Conservation (phyloP, 2,888 invertebrate species). For the Eupithecia exiguata region DNA sequence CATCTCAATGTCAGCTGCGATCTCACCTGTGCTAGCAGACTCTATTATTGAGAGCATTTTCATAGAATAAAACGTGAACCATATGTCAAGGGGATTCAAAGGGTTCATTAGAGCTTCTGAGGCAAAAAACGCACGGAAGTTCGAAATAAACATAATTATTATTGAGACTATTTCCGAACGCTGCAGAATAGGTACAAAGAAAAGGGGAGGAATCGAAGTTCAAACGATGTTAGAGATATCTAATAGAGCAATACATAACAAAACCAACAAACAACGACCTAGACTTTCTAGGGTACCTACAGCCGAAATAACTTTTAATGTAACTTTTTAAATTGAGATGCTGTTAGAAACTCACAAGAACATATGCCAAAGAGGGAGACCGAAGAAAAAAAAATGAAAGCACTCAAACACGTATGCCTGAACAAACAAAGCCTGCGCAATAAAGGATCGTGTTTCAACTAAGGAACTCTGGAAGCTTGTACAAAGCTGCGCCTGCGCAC, state of each 20-base stretch:
- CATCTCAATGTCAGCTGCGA: slow-evolving; percentile 45
- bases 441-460: slow-evolving; percentile 41
- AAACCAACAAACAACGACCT: not conserved
- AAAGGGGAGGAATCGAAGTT: not conserved
- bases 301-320: not conserved
- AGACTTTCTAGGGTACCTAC: not conserved
- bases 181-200: not conserved
- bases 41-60: slow-evolving; percentile 29
- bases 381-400: slow-evolving; percentile 7
- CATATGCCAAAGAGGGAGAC: not conserved
- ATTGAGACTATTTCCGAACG: not conserved
- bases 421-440: slow-evolving; percentile 40
- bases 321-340: not conserved
- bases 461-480: slow-evolving; percentile 42
- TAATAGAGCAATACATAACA: not conserved
- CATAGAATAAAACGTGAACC: slow-evolving; percentile 19
- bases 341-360: not conserved
- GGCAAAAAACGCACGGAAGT: slow-evolving; percentile 21
- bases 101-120: slow-evolving; percentile 15
- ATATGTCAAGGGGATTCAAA: slow-evolving; percentile 21
- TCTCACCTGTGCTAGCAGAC: slow-evolving; percentile 39
- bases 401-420: slow-evolving; percentile 31
- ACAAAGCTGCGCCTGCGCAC: slow-evolving; percentile 53
- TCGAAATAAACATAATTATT: not conserved
- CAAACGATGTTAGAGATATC: not conserved